Conservation (phyloP, 2,888 invertebrate species). For the Aporophyla nigra region DNA sequence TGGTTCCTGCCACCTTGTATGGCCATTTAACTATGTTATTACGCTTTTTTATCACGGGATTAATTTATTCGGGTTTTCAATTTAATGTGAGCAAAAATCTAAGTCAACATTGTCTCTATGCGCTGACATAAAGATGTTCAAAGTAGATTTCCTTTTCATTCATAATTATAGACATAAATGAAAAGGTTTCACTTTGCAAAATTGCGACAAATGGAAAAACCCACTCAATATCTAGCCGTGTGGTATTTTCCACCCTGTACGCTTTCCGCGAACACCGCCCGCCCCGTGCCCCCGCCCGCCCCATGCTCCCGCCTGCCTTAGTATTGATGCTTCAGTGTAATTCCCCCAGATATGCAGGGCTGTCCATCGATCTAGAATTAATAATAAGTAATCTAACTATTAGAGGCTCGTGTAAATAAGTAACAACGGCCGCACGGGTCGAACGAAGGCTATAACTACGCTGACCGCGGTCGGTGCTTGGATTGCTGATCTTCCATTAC, state of each 20-base stretch:
- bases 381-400: neutral
- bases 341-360: constrained; percentile 22
- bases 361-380: neutral
- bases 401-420: neutral
- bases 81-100: no score
- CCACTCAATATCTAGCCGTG: neutral
- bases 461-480: neutral
- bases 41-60: no score
- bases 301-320: constrained; percentile 1
- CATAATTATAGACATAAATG: neutral
- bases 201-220: constrained; percentile 46
- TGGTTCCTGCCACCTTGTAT: no score
- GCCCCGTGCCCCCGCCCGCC: neutral
- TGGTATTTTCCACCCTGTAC: constrained; percentile 45
- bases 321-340: constrained; percentile 15
- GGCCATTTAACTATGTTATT: no score
- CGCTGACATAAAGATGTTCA: neutral
- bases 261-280: constrained; percentile 5
- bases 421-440: neutral
- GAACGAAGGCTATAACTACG: neutral
- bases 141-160: neutral
- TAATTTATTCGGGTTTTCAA: no score
- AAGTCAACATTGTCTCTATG: no score
- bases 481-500: neutral
- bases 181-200: neutral